Conservation (phyloP, 1,140 invertebrate species). For the Diabrotica virgifera region DNA sequence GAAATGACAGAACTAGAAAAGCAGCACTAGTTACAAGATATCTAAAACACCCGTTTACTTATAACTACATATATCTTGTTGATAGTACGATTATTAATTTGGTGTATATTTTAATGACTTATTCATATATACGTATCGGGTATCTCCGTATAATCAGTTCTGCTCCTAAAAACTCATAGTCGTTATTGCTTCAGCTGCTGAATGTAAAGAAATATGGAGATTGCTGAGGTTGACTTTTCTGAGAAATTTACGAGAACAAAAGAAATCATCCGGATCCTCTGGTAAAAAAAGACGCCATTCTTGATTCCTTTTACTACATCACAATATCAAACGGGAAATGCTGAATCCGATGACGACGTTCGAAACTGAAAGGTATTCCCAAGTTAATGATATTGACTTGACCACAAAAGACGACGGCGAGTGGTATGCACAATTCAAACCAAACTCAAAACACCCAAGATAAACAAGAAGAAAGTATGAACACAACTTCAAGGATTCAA, state of each 20-base stretch:
- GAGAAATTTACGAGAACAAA: slow-evolving; percentile 12
- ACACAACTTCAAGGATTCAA: slow-evolving; percentile 1
- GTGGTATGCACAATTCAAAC: slow-evolving; percentile 1
- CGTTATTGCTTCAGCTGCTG: slow-evolving; percentile 13
- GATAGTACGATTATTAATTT: background rate
- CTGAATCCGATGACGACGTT: slow-evolving; percentile 6
- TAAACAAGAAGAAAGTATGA: slow-evolving; percentile 6
- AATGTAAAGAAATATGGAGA: slow-evolving; percentile 13
- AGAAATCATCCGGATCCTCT: slow-evolving; percentile 9
- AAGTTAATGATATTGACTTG: slow-evolving; percentile 5
- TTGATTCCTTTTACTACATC: slow-evolving; percentile 10
- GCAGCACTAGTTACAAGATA: slow-evolving; percentile 8
- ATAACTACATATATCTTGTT: background rate
- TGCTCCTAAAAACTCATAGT: background rate
- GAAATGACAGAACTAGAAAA: slow-evolving; percentile 8
- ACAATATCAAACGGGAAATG: slow-evolving; percentile 8
- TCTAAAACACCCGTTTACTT: slow-evolving; percentile 6
- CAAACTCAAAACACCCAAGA: slow-evolving; percentile 3
- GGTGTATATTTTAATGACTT: slow-evolving; percentile 6
- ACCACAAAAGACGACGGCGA: slow-evolving; percentile 3
- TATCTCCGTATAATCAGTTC: slow-evolving; percentile 4
- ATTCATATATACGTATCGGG: background rate
- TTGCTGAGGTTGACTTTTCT: slow-evolving; percentile 11
- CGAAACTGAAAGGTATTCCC: slow-evolving; percentile 2
- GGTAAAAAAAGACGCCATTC: slow-evolving; percentile 7